A percentile compares a stretch with the other conserved stretches of the same genome.
Evolutionary conservation across 1,140 invertebrate genomes (phyloP).

Genomic region (Leptopilina clavipes): DNA sequence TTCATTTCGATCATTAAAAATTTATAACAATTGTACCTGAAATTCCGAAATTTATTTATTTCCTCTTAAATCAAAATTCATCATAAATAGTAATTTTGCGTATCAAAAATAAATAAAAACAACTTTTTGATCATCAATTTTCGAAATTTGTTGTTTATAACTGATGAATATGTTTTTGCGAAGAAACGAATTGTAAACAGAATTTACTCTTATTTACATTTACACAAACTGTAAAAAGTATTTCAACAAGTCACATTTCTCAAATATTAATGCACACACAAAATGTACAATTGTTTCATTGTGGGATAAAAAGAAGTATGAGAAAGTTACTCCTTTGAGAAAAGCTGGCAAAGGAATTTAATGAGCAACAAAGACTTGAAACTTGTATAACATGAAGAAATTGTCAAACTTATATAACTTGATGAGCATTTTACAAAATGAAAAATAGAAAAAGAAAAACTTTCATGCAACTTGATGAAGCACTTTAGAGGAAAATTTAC

Average conservation of each 20-base stretch:
- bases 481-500: not conserved
- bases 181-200: too few species aligned
- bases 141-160: too few species aligned
- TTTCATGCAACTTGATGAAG: not conserved
- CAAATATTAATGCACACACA: not conserved
- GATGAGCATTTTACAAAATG: constrained; percentile 3
- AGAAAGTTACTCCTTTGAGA: constrained; percentile 9
- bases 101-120: too few species aligned
- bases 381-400: constrained; percentile 8
- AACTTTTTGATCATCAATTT: too few species aligned
- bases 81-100: too few species aligned
- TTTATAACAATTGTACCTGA: too few species aligned
- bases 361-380: not conserved
- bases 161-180: too few species aligned
- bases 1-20: too few species aligned
- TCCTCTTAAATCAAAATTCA: too few species aligned
- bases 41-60: too few species aligned
- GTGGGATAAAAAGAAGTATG: not conserved
- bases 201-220: too few species aligned
- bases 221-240: not conserved
- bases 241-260: not conserved
- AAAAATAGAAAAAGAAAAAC: not conserved
- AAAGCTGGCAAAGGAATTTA: constrained; percentile 16
- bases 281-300: not conserved
- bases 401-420: constrained; percentile 16